A percentile compares a stretch with the other conserved stretches of the same genome.
phyloP scores from a whole-genome alignment of 1,140 invertebrate species.

The Brachionus sp. region DNA sequence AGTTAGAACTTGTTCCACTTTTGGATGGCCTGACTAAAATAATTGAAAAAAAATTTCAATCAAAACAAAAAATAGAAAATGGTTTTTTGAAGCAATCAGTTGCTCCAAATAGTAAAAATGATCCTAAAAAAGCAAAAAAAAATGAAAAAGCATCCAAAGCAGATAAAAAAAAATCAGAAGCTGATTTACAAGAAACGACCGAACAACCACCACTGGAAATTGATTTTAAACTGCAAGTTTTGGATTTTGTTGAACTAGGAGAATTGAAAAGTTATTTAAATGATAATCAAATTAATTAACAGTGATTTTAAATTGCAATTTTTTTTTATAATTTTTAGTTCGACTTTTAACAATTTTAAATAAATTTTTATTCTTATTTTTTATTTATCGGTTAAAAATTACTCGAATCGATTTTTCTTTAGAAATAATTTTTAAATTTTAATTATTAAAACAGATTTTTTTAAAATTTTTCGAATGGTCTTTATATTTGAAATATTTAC shows the following conservation, averaged over 20 bases:
- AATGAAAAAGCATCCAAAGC: background rate
- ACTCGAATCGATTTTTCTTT: too few relatives aligned
- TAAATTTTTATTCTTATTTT: too few relatives aligned
- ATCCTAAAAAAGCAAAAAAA: constrained; percentile 27
- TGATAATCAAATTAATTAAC: background rate
- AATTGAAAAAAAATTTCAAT: constrained; percentile 24
- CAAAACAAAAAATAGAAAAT: background rate
- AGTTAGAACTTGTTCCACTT: background rate
- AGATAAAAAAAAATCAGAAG: background rate
- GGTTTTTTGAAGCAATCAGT: background rate
- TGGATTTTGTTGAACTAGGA: background rate
- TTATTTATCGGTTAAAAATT: too few relatives aligned
- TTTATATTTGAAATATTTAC: too few relatives aligned
- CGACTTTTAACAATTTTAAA: background rate
- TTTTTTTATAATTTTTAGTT: background rate
- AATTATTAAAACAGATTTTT: too few relatives aligned
- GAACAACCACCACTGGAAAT: background rate
- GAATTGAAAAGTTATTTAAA: background rate
- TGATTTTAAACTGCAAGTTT: background rate
- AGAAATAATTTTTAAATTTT: too few relatives aligned
- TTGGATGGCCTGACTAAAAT: constrained; percentile 18
- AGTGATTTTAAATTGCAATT: background rate
- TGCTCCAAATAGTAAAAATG: background rate
- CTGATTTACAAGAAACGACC: background rate
- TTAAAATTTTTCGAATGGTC: too few relatives aligned